Conservation (phyloP, 2,113 vertebrate species). For the Neoarius graeffei region DNA sequence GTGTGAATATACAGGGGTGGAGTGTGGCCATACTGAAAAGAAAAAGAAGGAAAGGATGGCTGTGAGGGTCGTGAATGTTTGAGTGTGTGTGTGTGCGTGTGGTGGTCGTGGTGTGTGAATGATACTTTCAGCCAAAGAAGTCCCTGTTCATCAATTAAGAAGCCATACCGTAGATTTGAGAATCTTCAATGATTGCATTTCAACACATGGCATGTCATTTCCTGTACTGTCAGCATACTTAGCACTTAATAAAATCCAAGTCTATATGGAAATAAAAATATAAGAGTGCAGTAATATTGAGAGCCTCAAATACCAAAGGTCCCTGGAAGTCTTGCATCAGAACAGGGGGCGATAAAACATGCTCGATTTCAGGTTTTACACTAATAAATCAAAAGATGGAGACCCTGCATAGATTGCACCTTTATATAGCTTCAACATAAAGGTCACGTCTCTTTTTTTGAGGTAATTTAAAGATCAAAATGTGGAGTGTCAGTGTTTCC, state of each 20-base stretch:
- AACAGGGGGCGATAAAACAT: conserved; percentile 57
- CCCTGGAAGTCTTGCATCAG: conserved; percentile 47
- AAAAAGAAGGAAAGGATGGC: conserved; percentile 37
- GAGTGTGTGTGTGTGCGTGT: conserved; percentile 27
- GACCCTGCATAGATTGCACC: conserved; percentile 71
- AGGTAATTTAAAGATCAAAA: conserved; percentile 75
- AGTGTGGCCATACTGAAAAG: conserved; percentile 40
- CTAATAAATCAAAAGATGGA: conserved; percentile 71
- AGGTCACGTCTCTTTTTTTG: conserved; percentile 72
- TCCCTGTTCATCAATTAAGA: conserved; percentile 56
- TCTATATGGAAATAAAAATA: conserved; percentile 43
- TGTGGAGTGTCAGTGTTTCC: conserved; percentile 71
- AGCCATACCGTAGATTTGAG: conserved; percentile 63
- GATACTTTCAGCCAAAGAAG: conserved; percentile 60
- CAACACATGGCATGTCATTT: conserved; percentile 53
- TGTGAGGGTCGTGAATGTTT: conserved; percentile 49
- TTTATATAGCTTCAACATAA: conserved; percentile 76
- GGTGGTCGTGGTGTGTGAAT: conserved; percentile 18
- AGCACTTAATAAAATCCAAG: conserved; percentile 17
- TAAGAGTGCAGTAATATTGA: conserved; percentile 50
- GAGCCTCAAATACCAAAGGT: conserved; percentile 49
- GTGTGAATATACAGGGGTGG: conserved; percentile 48
- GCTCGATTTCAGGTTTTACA: conserved; percentile 63
- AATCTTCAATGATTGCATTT: conserved; percentile 63
- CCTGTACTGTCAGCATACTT: conserved; percentile 23